Percentiles rank a stretch among this genome's conserved stretches.
phyloP scores from a whole-genome alignment of 2,113 vertebrate species.

The Corvus cornix region DNA sequence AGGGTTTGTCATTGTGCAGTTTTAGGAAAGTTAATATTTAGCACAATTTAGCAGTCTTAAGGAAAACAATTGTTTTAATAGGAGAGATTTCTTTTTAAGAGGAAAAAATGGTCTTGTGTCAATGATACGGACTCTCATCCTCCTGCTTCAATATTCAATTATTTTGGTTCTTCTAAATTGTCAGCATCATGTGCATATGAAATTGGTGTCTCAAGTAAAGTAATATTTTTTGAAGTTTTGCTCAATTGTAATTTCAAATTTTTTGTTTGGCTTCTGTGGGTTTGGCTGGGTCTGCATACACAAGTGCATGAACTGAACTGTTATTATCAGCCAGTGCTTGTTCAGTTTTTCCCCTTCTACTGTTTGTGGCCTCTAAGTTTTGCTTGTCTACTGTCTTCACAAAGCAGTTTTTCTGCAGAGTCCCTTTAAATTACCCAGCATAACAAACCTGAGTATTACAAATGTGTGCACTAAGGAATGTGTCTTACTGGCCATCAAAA shows the following conservation, averaged over 20 bases:
- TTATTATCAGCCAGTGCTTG: background rate
- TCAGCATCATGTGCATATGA: background rate
- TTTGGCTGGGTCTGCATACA: background rate
- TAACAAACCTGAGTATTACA: background rate
- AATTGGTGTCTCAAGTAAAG: background rate
- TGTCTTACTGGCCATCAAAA: background rate
- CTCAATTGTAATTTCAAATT: background rate
- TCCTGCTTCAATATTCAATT: background rate
- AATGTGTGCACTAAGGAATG: background rate
- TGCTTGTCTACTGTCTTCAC: background rate
- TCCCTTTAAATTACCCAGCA: background rate
- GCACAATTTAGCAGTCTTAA: background rate
- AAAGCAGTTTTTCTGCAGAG: background rate
- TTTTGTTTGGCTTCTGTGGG: background rate
- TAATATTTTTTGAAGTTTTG: rapidly evolving
- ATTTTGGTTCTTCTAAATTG: background rate
- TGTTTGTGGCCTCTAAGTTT: background rate
- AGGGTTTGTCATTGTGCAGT: background rate
- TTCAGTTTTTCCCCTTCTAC: background rate
- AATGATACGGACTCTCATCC: background rate
- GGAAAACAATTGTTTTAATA: background rate
- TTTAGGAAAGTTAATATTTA: background rate
- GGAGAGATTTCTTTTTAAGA: background rate
- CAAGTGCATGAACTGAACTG: rapidly evolving
- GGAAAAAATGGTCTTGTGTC: background rate